Evolutionary conservation across 2,797 vertebrate genomes (phyloP).

Genomic region (Anguilla pacifica): DNA sequence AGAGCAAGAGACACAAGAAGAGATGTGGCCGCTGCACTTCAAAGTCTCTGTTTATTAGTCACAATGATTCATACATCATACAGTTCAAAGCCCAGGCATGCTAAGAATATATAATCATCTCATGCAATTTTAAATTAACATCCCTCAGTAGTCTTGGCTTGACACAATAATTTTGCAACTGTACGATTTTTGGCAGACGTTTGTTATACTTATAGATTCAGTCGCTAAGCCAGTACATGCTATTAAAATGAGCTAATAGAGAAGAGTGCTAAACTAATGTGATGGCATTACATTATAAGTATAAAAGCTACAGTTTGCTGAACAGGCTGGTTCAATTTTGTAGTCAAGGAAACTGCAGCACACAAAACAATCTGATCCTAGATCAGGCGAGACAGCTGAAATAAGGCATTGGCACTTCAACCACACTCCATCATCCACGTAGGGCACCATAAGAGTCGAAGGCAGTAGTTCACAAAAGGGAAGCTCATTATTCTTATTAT

Average conservation of each 20-base stretch:
- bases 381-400: not conserved
- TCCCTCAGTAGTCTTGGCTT: not conserved
- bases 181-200: conserved; percentile 24
- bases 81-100: conserved; percentile 33
- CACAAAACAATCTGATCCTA: conserved; percentile 1
- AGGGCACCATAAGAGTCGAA: conserved; percentile 13
- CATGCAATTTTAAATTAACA: conserved; percentile 32
- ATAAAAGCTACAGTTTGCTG: conserved; percentile 28
- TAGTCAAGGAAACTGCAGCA: not conserved
- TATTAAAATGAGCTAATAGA: not conserved
- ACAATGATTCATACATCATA: conserved; percentile 33
- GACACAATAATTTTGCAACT: conserved; percentile 30
- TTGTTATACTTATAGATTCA: not conserved
- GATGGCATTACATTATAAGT: conserved; percentile 4
- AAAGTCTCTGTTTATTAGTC: conserved; percentile 37
- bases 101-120: conserved; percentile 30
- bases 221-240: not conserved
- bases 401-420: conserved; percentile 14
- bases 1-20: conserved; percentile 39
- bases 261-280: not conserved
- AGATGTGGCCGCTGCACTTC: conserved; percentile 35
- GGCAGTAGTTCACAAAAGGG: conserved; percentile 23
- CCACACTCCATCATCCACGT: conserved; percentile 5
- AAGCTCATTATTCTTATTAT: not conserved
- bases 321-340: conserved; percentile 28